phyloP scores from a whole-genome alignment of 1,140 invertebrate species.

The Drosophila pallidifrons region DNA sequence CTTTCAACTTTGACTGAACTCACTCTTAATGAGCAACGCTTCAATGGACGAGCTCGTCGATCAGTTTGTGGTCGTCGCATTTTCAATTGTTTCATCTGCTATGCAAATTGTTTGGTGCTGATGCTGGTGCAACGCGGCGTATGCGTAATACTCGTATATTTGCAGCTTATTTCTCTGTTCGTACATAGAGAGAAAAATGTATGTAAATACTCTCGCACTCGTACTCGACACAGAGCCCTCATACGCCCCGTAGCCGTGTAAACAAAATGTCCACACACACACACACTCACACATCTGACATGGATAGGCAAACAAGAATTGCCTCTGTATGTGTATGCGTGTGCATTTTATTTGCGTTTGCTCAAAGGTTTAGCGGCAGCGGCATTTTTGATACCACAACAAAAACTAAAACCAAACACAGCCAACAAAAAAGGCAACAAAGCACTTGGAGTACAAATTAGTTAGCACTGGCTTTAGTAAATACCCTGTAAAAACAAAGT shows the following conservation, averaged over 20 bases:
- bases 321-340: slow-evolving; percentile 17
- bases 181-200: slow-evolving; percentile 35
- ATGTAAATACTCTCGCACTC: slow-evolving; percentile 57
- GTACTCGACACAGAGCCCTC: slow-evolving; percentile 16
- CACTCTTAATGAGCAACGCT: not conserved
- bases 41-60: not conserved
- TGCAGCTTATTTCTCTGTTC: slow-evolving; percentile 31
- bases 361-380: slow-evolving; percentile 62
- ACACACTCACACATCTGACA: slow-evolving; percentile 26
- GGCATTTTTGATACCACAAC: slow-evolving; percentile 65
- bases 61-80: not conserved
- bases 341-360: slow-evolving; percentile 67
- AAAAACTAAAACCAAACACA: slow-evolving; percentile 47
- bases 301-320: slow-evolving; percentile 60
- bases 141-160: slow-evolving; percentile 46
- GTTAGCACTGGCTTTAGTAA: not conserved
- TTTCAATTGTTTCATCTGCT: not conserved
- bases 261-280: slow-evolving; percentile 56
- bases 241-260: slow-evolving; percentile 29
- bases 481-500: slow-evolving; percentile 8
- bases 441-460: not conserved
- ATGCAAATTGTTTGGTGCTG: slow-evolving; percentile 23
- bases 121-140: slow-evolving; percentile 31
- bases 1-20: not conserved
- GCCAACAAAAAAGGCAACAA: slow-evolving; percentile 24